Conservation (phyloP, 2,113 vertebrate genomes). For the Hiodon alosoides region DNA sequence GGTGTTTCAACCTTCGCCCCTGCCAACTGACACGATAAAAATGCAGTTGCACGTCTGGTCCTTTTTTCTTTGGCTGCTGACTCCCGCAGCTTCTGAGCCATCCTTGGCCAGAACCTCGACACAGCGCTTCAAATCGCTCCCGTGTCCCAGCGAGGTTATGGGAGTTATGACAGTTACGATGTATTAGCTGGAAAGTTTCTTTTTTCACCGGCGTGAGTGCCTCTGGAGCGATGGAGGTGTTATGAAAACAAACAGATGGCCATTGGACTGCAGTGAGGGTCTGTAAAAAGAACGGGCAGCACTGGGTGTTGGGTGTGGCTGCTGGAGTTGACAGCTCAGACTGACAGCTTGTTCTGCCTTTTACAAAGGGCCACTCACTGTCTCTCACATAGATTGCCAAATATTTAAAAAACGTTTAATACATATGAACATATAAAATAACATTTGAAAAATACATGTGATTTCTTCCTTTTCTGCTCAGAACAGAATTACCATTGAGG, state of each 20-base stretch:
- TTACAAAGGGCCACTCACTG: background rate
- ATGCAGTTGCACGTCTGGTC: no score
- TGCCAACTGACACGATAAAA: no score
- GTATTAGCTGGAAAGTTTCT: constrained; percentile 1
- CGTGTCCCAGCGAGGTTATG: no score
- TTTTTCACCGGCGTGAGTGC: constrained; percentile 4
- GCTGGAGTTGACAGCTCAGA: background rate
- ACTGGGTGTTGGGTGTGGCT: background rate
- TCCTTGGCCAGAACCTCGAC: background rate
- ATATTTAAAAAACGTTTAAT: background rate
- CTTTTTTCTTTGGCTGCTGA: no score
- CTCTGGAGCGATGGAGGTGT: constrained; percentile 11
- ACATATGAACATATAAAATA: background rate
- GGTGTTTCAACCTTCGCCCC: no score
- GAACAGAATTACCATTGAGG: background rate
- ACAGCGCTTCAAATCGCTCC: background rate
- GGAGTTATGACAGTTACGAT: background rate
- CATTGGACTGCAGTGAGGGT: background rate
- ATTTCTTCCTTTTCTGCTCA: no score
- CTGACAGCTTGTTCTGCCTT: background rate
- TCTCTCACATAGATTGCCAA: background rate
- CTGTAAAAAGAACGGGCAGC: background rate
- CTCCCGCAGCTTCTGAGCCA: no score
- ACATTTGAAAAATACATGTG: background rate
- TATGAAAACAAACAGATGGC: constrained; percentile 22